These are phyloP conservation scores for Leiothrix lutea DNA, from an alignment of 2,113 vertebrate genomes.

Conservation along the genomic window DNA sequence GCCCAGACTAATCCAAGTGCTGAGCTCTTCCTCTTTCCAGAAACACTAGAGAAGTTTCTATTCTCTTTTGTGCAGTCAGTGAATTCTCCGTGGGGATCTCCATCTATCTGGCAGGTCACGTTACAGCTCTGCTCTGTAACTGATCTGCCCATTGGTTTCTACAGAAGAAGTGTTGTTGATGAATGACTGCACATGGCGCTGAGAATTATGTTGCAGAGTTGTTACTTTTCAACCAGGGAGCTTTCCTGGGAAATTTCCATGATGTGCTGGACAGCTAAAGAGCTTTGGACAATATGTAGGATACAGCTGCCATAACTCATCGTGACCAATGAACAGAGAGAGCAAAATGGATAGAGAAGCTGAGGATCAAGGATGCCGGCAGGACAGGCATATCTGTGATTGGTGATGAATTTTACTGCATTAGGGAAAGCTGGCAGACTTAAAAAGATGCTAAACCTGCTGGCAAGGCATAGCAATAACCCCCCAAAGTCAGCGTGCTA, in stretches of 20 bases:
- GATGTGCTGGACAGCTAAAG: slow-evolving; percentile 30
- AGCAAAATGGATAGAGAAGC: slow-evolving; percentile 25
- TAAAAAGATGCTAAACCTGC: slow-evolving; percentile 30
- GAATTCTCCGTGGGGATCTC: slow-evolving; percentile 27
- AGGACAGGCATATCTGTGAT: neutral
- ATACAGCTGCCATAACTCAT: slow-evolving; percentile 53
- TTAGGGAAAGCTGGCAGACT: neutral
- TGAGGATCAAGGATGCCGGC: slow-evolving; percentile 52
- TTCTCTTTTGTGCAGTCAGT: slow-evolving; percentile 34
- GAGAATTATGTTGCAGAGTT: slow-evolving; percentile 60
- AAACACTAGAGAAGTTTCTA: slow-evolving; percentile 40
- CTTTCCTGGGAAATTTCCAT: slow-evolving; percentile 60
- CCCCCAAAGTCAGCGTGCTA: neutral
- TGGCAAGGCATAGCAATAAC: neutral
- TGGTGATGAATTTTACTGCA: slow-evolving; percentile 35
- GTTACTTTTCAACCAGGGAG: slow-evolving; percentile 62
- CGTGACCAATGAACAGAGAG: slow-evolving; percentile 24
- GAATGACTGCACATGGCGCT: slow-evolving; percentile 64
- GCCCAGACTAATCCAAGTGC: neutral
- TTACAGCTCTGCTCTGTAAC: slow-evolving; percentile 63
- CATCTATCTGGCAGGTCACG: slow-evolving; percentile 60
- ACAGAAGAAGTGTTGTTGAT: slow-evolving; percentile 63
- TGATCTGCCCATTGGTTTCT: slow-evolving; percentile 49
- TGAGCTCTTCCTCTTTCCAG: slow-evolving; percentile 12
- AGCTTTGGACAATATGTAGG: slow-evolving; percentile 27